Conservation (phyloP, 2,797 vertebrate genomes). For the Cyprinodon diabolis region DNA sequence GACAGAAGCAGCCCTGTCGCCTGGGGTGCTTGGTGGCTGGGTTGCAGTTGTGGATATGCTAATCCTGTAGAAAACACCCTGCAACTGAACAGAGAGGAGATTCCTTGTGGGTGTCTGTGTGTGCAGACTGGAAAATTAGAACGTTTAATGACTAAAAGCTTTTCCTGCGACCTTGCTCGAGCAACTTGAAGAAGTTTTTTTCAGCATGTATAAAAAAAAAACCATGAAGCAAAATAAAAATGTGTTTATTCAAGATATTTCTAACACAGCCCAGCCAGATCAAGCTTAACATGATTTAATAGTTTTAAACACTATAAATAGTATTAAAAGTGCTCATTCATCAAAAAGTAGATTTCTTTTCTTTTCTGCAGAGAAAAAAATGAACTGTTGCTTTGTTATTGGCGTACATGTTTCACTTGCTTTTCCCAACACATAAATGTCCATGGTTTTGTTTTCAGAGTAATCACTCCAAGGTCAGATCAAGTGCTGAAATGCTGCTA, state of each 20-base stretch:
- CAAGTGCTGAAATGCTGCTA: constrained; percentile 69
- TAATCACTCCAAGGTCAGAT: constrained; percentile 75
- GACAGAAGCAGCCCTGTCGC: constrained; percentile 70
- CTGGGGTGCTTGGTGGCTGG: constrained; percentile 54
- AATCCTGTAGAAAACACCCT: constrained; percentile 43
- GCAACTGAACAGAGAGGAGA: constrained; percentile 30
- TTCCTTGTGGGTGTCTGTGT: constrained; percentile 12
- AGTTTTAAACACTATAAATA: no score
- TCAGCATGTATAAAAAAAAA: constrained; percentile 18
- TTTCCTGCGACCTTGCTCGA: background rate
- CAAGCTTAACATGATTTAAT: constrained; percentile 8
- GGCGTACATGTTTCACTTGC: constrained; percentile 37
- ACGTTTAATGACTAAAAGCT: background rate
- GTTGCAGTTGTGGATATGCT: constrained; percentile 50
- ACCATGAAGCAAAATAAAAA: background rate
- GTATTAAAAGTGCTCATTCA: constrained; percentile 1
- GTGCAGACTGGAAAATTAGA: background rate
- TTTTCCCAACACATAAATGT: constrained; percentile 54
- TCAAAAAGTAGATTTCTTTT: constrained; percentile 1
- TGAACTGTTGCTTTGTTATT: constrained; percentile 46
- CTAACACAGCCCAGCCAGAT: constrained; percentile 10
- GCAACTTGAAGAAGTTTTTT: background rate
- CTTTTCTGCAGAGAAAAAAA: constrained; percentile 23
- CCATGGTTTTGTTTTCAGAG: constrained; percentile 74
- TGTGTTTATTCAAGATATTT: constrained; percentile 25